Evolutionary conservation across 2,113 vertebrate genomes (phyloP).

Genomic region (Cichladusa arquata): DNA sequence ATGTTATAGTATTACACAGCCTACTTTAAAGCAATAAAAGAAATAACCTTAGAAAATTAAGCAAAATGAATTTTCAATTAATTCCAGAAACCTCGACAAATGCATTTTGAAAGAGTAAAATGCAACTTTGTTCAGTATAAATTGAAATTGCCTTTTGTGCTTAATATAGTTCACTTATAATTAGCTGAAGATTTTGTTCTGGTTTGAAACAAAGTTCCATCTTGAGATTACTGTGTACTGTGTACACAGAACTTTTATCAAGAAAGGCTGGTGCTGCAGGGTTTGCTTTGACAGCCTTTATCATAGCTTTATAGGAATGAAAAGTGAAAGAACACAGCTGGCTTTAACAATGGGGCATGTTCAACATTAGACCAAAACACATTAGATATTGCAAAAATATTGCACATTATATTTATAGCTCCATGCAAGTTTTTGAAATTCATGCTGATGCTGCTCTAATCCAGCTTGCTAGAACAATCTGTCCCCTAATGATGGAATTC

Average conservation of each 20-base stretch:
- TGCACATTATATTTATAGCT: conserved; percentile 83
- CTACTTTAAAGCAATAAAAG: conserved; percentile 78
- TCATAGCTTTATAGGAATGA: conserved; percentile 81
- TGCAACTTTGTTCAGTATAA: conserved; percentile 81
- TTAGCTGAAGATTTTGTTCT: conserved; percentile 86
- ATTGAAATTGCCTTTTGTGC: conserved; percentile 85
- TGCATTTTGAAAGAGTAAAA: conserved; percentile 80
- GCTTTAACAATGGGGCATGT: conserved; percentile 80
- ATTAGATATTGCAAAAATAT: conserved; percentile 85
- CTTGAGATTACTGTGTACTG: conserved; percentile 82
- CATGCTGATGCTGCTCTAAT: conserved; percentile 77
- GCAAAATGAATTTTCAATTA: conserved; percentile 81
- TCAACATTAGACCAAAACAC: conserved; percentile 84
- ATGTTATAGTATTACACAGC: conserved; percentile 67
- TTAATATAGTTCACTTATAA: conserved; percentile 87
- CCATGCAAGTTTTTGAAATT: conserved; percentile 78
- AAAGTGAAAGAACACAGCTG: conserved; percentile 85
- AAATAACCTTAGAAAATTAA: conserved; percentile 83
- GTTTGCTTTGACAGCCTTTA: conserved; percentile 84
- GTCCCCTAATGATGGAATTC: conserved; percentile 73
- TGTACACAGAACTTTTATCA: conserved; percentile 83
- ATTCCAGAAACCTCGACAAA: conserved; percentile 75
- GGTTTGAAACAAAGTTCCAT: conserved; percentile 85
- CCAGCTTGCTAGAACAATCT: conserved; percentile 76
- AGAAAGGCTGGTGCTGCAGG: conserved; percentile 76